Conservation (phyloP, 2,113 vertebrate species). For the Gymnobelideus leadbeateri region DNA sequence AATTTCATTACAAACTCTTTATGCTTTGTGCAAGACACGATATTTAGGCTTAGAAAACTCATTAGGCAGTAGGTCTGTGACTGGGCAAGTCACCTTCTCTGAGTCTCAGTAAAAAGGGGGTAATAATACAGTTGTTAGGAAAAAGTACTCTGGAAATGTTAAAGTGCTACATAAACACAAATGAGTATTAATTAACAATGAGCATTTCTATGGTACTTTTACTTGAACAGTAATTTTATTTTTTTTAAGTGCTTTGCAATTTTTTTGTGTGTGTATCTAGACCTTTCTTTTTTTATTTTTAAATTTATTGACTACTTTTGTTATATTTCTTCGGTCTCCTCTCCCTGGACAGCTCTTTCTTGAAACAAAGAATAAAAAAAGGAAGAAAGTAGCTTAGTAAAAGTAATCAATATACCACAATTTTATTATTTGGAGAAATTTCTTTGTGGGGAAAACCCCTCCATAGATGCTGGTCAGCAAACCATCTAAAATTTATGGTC, state of each 20-base stretch:
- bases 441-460: background rate
- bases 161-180: background rate
- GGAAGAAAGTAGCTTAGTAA: background rate
- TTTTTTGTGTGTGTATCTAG: background rate
- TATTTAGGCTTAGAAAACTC: too few species aligned
- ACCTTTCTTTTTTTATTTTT: background rate
- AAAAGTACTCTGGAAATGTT: background rate
- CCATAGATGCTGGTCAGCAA: background rate
- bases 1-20: too few species aligned
- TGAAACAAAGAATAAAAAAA: background rate
- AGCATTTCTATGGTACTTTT: background rate
- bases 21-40: too few species aligned
- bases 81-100: too few species aligned
- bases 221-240: background rate
- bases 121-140: too few species aligned
- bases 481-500: background rate
- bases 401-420: background rate
- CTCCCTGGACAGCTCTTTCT: background rate
- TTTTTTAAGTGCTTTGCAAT: background rate
- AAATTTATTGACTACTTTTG: background rate
- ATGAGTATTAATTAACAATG: background rate
- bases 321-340: background rate
- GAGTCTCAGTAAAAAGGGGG: too few species aligned
- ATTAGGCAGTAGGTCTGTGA: too few species aligned
- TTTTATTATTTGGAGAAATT: background rate